These are phyloP conservation scores for Bombus pascuorum DNA, from an alignment of 1,140 invertebrate genomes.

Conservation along the genomic window DNA sequence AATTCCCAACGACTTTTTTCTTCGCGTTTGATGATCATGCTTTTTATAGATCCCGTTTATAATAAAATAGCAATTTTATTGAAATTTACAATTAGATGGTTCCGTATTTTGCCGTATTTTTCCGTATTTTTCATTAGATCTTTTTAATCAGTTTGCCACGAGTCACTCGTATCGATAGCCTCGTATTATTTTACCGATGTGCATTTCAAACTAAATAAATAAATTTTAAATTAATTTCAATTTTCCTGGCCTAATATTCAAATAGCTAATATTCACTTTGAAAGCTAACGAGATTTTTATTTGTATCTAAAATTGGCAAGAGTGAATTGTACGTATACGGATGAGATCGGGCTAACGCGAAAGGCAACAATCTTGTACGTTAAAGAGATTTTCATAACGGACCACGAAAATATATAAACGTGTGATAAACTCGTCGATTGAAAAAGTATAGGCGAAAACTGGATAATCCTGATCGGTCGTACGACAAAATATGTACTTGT, in stretches of 20 bases:
- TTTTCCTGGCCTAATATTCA: no score
- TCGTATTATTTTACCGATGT: no score
- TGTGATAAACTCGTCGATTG: background rate
- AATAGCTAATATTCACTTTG: no score
- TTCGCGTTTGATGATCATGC: background rate
- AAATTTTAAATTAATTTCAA: no score
- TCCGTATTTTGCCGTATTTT: no score
- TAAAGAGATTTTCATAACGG: slow-evolving; percentile 23
- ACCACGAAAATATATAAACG: background rate
- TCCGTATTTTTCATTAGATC: no score
- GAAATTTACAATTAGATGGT: no score
- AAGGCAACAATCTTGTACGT: background rate
- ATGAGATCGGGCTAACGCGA: background rate
- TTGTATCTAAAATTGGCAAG: background rate
- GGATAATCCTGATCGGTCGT: slow-evolving; percentile 28
- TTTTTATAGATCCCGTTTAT: background rate
- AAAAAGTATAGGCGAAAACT: slow-evolving; percentile 18
- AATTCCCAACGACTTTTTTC: background rate
- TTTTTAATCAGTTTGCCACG: no score
- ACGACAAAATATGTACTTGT: slow-evolving; percentile 4
- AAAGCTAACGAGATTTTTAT: background rate
- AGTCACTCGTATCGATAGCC: no score
- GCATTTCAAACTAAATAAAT: no score
- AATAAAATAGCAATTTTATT: no score
- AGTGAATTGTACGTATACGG: no score